phyloP scores from a whole-genome alignment of 1,140 invertebrate genomes.

The Calephelis nemesis region DNA sequence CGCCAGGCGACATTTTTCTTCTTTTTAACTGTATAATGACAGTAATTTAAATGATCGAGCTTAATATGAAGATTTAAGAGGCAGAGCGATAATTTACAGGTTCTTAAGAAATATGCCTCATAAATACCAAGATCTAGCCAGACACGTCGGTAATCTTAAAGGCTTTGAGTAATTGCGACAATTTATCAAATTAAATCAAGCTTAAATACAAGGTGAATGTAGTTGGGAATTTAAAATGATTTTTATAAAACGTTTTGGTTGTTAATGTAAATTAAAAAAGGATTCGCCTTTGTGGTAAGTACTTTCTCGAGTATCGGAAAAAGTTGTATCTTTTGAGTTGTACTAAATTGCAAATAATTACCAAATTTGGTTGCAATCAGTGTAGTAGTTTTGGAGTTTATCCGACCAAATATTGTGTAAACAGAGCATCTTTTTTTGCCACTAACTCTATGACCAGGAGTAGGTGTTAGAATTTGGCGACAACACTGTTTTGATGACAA shows the following conservation, averaged over 20 bases:
- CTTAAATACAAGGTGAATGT: neutral
- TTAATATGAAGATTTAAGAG: constrained; percentile 12
- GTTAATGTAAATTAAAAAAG: too few species aligned
- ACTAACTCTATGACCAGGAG: too few species aligned
- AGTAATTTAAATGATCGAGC: constrained; percentile 14
- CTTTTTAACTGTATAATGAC: constrained; percentile 20
- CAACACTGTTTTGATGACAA: too few species aligned
- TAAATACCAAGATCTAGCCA: constrained; percentile 7
- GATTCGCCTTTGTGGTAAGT: too few species aligned
- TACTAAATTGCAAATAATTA: too few species aligned
- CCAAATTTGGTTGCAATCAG: too few species aligned
- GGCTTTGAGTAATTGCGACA: constrained; percentile 7
- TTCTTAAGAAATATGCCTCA: neutral
- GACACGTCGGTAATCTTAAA: constrained; percentile 1
- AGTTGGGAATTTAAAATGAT: neutral
- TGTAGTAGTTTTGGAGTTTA: too few species aligned
- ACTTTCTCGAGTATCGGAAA: too few species aligned
- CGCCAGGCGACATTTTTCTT: constrained; percentile 10
- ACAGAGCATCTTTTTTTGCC: too few species aligned
- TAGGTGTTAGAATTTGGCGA: too few species aligned
- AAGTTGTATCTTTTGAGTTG: too few species aligned
- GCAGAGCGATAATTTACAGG: constrained; percentile 6
- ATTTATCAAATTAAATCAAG: constrained; percentile 18
- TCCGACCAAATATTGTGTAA: too few species aligned
- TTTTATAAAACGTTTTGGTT: neutral